These are phyloP conservation scores for Centropristis striata DNA, from an alignment of 2,113 vertebrate species.

Conservation along the genomic window DNA sequence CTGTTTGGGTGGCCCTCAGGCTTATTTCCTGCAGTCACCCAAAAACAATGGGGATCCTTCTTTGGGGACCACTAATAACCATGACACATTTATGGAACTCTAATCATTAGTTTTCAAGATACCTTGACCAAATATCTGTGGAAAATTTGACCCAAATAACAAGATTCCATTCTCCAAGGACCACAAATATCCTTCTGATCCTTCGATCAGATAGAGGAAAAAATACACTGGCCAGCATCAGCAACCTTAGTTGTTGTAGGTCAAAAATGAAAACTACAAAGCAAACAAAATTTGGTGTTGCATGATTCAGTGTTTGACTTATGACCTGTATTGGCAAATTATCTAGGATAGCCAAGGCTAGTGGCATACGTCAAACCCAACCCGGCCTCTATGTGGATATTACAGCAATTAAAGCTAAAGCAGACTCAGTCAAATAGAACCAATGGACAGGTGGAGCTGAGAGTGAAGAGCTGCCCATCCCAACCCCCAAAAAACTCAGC, in stretches of 20 bases:
- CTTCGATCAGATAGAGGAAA: neutral
- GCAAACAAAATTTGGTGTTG: neutral
- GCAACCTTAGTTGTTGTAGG: neutral
- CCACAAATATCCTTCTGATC: neutral
- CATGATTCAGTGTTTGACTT: slow-evolving; percentile 13
- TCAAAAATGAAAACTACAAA: neutral
- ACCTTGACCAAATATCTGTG: neutral
- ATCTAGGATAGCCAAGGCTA: slow-evolving; percentile 23
- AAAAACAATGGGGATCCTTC: neutral
- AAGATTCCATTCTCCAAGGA: neutral
- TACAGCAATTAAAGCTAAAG: slow-evolving; percentile 76
- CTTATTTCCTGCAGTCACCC: too few species aligned
- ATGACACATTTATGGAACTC: neutral
- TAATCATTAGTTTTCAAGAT: neutral
- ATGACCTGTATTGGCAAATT: slow-evolving; percentile 4
- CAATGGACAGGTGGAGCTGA: slow-evolving; percentile 78
- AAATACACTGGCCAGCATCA: accelerated
- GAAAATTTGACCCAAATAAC: neutral
- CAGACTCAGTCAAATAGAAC: slow-evolving; percentile 70
- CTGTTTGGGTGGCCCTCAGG: too few species aligned
- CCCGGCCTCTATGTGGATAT: slow-evolving; percentile 66
- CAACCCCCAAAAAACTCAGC: slow-evolving; percentile 7
- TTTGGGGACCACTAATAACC: neutral
- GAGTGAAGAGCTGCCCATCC: slow-evolving; percentile 59
- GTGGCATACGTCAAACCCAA: slow-evolving; percentile 66